Base-by-base conservation (phyloP, 1,140 invertebrate species). In the Calliopsis andreniformis region DNA sequence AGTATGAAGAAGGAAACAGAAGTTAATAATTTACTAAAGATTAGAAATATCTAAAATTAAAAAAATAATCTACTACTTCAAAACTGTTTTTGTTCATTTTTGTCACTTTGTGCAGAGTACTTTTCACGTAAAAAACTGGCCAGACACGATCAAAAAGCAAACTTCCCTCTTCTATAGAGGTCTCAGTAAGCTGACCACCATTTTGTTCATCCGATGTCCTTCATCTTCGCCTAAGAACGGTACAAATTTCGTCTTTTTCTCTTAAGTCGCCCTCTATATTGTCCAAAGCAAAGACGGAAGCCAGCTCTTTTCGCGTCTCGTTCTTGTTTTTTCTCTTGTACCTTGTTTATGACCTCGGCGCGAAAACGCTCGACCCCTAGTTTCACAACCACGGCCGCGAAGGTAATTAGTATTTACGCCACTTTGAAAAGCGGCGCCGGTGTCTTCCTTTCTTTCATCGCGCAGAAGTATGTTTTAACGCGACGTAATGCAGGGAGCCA, bases 321-420 rank as follows among this genome's bases (percentile, higher is more conserved):
- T 28, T 67, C 43, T 45, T n/a, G 45, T 23, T 67, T 76, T 82
- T 66, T 79, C 23, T 49, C 55, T 76, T 58, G 55, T 20, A 42
- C 61, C 43, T 58, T 43, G 32, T 45, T 16, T 51, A 63, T 66
- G 39, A 56, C 42, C 59, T 66, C 35, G 35, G 39, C 20, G 75
- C 55, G 66, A 78, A 78, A 78, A 84, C 66, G 75, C 66, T 78
- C 66, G 78, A 80, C 59, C 35, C 56, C 51, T n/a, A 32, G 28
- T 66, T 72, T 47, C 35, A 72, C 43, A 71, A 51, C 66, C 47
- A 53, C 47, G 71, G 47, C 64, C 49, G 68, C 55, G 66, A 86
- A 79, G 78, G 55, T 85, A 86, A 86, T 86, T 86, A 83, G 75
- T 85, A 86, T 85, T 86, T 83, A 86, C 76, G 80, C 64, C 59